Evolutionary conservation across 2,797 vertebrate species (phyloP).

Genomic region (Allobates femoralis): DNA sequence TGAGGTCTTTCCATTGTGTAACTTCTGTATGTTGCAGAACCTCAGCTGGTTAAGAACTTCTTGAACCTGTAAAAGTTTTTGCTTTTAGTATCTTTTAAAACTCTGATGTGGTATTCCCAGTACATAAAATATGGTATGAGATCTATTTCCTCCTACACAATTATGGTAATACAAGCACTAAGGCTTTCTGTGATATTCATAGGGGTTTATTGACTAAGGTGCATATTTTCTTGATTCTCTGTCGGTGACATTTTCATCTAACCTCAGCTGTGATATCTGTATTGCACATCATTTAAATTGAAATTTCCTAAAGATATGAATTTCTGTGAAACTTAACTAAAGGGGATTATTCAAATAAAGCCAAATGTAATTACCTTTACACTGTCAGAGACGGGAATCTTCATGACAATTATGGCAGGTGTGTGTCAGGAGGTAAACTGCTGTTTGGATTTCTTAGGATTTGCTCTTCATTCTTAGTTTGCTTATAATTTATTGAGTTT

Average conservation of each 20-base stretch:
- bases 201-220: background rate
- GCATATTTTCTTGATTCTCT: background rate
- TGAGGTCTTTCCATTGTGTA: too few species aligned
- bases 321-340: background rate
- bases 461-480: background rate
- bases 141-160: background rate
- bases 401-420: conserved; percentile 9
- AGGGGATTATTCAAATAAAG: background rate
- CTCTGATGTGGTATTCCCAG: background rate
- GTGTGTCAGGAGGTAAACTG: background rate
- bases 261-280: conserved; percentile 17
- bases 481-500: background rate
- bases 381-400: background rate
- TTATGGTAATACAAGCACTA: background rate
- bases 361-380: background rate
- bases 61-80: background rate
- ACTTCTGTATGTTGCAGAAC: too few species aligned
- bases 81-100: background rate
- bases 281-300: conserved; percentile 17
- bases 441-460: background rate
- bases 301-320: conserved; percentile 16
- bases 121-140: background rate
- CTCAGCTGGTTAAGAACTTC: too few species aligned
- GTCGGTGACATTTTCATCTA: background rate
- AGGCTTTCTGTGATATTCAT: conserved; percentile 6